Percentiles rank a stretch among this genome's conserved stretches.
phyloP scores from a whole-genome alignment of 1,140 invertebrate genomes.

The Ectropis grisescens region DNA sequence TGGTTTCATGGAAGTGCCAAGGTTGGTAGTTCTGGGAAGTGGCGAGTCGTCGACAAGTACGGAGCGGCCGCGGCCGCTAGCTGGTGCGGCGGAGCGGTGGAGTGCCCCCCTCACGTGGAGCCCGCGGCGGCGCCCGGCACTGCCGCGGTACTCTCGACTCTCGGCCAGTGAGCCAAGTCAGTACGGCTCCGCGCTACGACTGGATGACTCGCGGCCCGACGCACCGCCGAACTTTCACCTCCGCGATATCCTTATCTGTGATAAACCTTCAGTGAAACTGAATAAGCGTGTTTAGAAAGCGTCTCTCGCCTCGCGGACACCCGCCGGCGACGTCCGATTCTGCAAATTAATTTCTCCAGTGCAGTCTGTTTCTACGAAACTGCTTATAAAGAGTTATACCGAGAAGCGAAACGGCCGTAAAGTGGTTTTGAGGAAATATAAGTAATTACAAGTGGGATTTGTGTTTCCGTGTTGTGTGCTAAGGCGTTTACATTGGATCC shows the following conservation, averaged over 20 bases:
- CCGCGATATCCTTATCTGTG: conserved; percentile 56
- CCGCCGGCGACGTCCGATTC: conserved; percentile 46
- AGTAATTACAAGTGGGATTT: conserved; percentile 58
- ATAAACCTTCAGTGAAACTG: conserved; percentile 63
- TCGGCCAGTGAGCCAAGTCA: too few species aligned
- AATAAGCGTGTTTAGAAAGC: conserved; percentile 56
- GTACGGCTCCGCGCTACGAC: too few species aligned
- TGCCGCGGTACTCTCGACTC: neutral
- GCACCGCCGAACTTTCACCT: conserved; percentile 58
- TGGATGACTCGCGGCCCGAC: conserved; percentile 20
- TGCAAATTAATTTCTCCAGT: conserved; percentile 67
- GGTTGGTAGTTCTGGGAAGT: conserved; percentile 58
- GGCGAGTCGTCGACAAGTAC: conserved; percentile 29
- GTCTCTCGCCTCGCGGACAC: conserved; percentile 46
- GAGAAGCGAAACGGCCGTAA: conserved; percentile 56
- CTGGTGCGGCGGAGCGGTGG: too few species aligned
- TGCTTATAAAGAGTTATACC: conserved; percentile 61
- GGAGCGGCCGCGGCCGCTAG: conserved; percentile 12
- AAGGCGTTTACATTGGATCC: conserved; percentile 66
- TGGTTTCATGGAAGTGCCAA: conserved; percentile 58
- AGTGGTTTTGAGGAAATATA: conserved; percentile 65
- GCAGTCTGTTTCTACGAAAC: conserved; percentile 61
- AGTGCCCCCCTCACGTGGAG: too few species aligned
- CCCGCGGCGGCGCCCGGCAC: conserved; percentile 8
- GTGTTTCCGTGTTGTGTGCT: conserved; percentile 54